Base-by-base conservation (phyloP, 2,797 vertebrate genomes). In the Syngnathus rostellatus region DNA sequence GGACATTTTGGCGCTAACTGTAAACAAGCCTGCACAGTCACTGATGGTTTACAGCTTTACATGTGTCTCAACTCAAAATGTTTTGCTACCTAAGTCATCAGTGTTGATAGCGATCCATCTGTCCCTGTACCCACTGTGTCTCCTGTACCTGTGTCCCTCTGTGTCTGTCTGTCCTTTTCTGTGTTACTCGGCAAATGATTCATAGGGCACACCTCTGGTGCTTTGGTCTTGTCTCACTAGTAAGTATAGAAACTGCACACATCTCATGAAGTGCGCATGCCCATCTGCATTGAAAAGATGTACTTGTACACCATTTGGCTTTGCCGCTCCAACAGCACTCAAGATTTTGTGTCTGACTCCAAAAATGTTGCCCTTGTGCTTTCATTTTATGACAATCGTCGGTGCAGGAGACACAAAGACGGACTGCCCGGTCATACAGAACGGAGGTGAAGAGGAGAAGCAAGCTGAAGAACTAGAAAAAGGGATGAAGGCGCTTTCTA, bases 221-320 rank as follows among this genome's bases (percentile, higher is more conserved):
- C 90, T 91, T 90, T 93, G 90, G 92, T 88, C 91, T 92, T 94
- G 88, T 93, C 89, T 84, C 88, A 85, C 89, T 95, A 94, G 92
- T 94, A 94, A 95, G 93, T 95, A 94, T 88, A 85, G 90, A 90
- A 86, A 81, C 76, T 61, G 31, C 60, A 63, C 73, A 70, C 55
- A 17, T 78, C 65, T 81, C 72, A 80, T 77, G 69, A 50, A 77
- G 79, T 67, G 57, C 82, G 83, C 85, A 89, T 85, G 86, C 78
- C 82, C 73, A 81, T 77, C 76, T 75, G 75, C 83, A 63, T 38
- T 37, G 58, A 60, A 39, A 23, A 58, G 39, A 41, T 46, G 41
- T 48, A 76, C 68, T 41, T 46, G 62, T 62, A 72, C 38, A 37
- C 70, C 71, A 75, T 81, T 68, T 71, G 53, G 70, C 81, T 75